Evolutionary conservation across 2,888 invertebrate species (phyloP).

Genomic region (Caenorhabditis drosophilae): DNA sequence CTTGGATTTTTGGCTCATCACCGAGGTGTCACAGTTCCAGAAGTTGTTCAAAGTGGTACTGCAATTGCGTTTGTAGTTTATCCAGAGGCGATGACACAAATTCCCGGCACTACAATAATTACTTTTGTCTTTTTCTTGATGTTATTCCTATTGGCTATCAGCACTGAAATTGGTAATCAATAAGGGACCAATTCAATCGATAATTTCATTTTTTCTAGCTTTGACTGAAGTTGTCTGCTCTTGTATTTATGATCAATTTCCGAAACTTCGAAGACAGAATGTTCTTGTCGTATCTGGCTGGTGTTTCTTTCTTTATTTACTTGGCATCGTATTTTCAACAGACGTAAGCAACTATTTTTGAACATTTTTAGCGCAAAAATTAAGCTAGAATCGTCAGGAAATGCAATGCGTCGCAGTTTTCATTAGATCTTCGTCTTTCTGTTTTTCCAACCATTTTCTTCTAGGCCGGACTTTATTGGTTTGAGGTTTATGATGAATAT

Average conservation of each 20-base stretch:
- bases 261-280: not conserved
- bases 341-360: too few species aligned
- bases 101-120: conserved; percentile 69
- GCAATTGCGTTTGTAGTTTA: conserved; percentile 70
- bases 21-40: conserved; percentile 18
- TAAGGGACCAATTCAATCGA: too few species aligned
- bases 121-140: conserved; percentile 69
- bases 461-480: conserved; percentile 7
- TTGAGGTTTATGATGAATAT: conserved; percentile 1
- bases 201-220: not conserved
- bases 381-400: too few species aligned
- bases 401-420: too few species aligned
- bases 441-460: too few species aligned
- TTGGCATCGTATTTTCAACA: conserved; percentile 2
- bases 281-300: not conserved
- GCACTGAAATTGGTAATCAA: conserved; percentile 69
- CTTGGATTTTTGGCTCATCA: conserved; percentile 49
- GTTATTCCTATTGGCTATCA: too few species aligned
- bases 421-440: too few species aligned
- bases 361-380: too few species aligned
- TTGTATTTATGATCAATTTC: conserved; percentile 3
- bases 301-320: not conserved
- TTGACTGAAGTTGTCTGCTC: conserved; percentile 4
- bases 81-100: conserved; percentile 69
- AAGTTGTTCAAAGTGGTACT: conserved; percentile 63